Conservation (phyloP, 2,113 vertebrate genomes). For the Pomatostomus ruficeps region DNA sequence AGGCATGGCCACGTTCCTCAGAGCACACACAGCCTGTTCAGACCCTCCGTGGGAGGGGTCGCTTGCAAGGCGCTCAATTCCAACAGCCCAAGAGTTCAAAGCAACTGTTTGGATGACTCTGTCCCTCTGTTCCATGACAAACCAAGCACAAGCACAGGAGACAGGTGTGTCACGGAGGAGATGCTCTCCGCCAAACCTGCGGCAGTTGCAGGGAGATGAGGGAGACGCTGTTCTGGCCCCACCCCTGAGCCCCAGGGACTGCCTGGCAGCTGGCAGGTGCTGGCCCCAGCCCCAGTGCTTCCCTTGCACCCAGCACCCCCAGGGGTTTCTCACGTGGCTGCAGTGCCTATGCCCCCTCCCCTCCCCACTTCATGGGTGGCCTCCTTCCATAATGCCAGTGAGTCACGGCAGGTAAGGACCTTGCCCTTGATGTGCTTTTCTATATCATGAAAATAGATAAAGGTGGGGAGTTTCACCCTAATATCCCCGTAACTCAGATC, state of each 20-base stretch:
- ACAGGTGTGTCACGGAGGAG: accelerated
- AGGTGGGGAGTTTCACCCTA: neutral
- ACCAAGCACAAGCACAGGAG: neutral
- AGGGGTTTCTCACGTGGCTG: neutral
- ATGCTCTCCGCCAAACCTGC: neutral
- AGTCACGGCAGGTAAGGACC: neutral
- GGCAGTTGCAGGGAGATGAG: accelerated
- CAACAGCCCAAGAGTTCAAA: neutral
- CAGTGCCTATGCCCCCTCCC: accelerated
- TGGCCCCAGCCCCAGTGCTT: neutral
- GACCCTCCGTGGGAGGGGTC: neutral
- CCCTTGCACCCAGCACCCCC: neutral
- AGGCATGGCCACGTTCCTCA: accelerated
- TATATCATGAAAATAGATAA: neutral
- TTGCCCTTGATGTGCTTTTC: accelerated
- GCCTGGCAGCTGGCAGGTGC: neutral
- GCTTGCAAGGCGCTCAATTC: neutral
- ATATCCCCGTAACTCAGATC: neutral
- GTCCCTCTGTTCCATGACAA: neutral
- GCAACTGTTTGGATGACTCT: too few relatives aligned
- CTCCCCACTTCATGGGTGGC: neutral
- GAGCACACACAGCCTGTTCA: neutral
- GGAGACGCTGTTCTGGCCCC: neutral
- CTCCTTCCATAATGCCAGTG: accelerated
- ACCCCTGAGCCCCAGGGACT: neutral